Evolutionary conservation across 2,888 invertebrate species (phyloP).

Genomic region (Platypus cylindrus): DNA sequence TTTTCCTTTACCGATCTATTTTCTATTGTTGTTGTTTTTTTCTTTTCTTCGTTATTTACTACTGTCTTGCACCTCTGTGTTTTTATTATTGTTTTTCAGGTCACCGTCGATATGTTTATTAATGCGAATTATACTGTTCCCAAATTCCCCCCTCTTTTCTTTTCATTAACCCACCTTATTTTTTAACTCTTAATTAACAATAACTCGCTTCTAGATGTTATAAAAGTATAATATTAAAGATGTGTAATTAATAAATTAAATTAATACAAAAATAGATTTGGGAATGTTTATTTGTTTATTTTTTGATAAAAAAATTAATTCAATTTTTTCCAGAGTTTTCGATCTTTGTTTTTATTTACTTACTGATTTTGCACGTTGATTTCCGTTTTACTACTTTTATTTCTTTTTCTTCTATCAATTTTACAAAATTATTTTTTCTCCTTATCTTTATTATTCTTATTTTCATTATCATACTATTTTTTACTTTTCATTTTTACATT

Average conservation of each 20-base stretch:
- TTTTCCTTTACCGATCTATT: too few species aligned
- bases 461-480: slow-evolving; percentile 1
- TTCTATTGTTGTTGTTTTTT: slow-evolving; percentile 10
- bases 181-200: too few species aligned
- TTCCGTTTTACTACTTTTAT: too few species aligned
- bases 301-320: slow-evolving; percentile 9
- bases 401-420: too few species aligned
- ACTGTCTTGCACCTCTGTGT: slow-evolving; percentile 16
- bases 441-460: slow-evolving; percentile 4
- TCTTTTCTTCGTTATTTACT: slow-evolving; percentile 7
- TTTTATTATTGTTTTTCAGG: slow-evolving; percentile 51
- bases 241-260: slow-evolving; percentile 1
- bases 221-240: slow-evolving; percentile 2
- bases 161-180: slow-evolving; percentile 7
- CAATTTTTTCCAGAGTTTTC: slow-evolving; percentile 5
- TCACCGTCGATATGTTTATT: slow-evolving; percentile 50
- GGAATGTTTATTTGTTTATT: slow-evolving; percentile 5
- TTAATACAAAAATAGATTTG: slow-evolving; percentile 2
- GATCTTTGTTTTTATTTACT: background rate
- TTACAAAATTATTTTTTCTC: too few species aligned
- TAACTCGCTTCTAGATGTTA: too few species aligned
- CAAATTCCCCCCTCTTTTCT: slow-evolving; percentile 14
- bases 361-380: too few species aligned
- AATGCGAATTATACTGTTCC: slow-evolving; percentile 36
- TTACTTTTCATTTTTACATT: slow-evolving; percentile 1